Evolutionary conservation across 2,113 vertebrate species (phyloP), one percentile per base, ranked within the genome.

Genomic region (Oncorhynchus gorbuscha): DNA sequence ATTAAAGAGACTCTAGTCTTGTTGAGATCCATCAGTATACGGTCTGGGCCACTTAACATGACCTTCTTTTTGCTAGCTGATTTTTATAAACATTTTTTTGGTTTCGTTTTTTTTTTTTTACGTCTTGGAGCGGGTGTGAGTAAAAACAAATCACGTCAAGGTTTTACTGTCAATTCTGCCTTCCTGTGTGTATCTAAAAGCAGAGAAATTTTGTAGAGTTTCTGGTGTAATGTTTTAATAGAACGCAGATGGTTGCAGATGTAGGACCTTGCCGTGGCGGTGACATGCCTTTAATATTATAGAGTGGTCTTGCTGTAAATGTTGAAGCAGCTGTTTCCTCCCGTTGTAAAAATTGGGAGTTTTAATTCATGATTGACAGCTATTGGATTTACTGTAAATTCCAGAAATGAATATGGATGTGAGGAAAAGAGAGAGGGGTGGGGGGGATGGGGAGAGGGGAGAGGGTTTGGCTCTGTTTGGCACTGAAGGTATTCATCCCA

Each of bases 381-480:
- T 93, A 92, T 92, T 93, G 92, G 92, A 90, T 93, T 94, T 93
- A 93, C 91, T 91, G 92, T 94, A 93, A 93, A 93, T 93, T 92
- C 92, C 87, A 90, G 87, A 89, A 90, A 94, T 93, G 85, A 92
- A 93, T 92, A 92, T 92, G 86, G 89, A 92, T 81, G 90, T 79
- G 87, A 89, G 89, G 90, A 87, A 92, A 90, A 84, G 76, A 66
- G 70, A 55, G 77, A 62, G 5, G 32, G 5, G 32, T 1, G 32
- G 32, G 32, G 72, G 73, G 35, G 67, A 28, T 28, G 28, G 26
- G 39, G 77, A 69, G 64, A 12, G 62, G 26, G 39, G 77, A 69
- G 64, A 12, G 62, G 39, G 30, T 69, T 67, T 78, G 76, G 78
- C 26, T 69, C 76, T 79, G 79, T 88, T 89, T 87, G 84, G 79